Percentiles rank a stretch among this genome's conserved stretches.
These are phyloP conservation scores for Boleophthalmus pectinirostris DNA, from an alignment of 2,113 vertebrate genomes.

Conservation along the genomic window DNA sequence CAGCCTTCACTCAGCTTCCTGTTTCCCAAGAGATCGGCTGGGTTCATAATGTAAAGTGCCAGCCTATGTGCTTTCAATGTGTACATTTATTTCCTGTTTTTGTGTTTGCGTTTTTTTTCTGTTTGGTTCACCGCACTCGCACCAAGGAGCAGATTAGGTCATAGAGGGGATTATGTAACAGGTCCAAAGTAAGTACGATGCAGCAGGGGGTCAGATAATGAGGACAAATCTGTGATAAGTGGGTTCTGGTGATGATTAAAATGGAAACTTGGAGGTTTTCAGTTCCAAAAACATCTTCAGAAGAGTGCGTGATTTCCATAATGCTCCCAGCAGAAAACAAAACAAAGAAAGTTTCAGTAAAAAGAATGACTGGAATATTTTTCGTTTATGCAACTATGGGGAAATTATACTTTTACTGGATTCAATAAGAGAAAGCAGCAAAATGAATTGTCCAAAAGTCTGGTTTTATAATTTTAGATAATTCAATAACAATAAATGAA, in stretches of 20 bases:
- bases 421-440: too few species aligned
- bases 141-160: conserved; percentile 2
- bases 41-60: conserved; percentile 4
- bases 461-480: too few species aligned
- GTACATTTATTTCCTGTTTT: conserved; percentile 18
- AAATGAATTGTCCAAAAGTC: too few species aligned
- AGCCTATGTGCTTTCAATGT: not conserved
- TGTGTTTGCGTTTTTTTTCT: not conserved
- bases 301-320: not conserved
- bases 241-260: conserved; percentile 4
- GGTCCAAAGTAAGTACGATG: not conserved
- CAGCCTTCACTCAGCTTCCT: conserved; percentile 25
- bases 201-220: not conserved
- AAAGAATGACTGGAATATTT: not conserved
- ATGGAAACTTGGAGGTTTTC: not conserved
- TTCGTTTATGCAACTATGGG: too few species aligned
- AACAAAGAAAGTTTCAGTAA: conserved; percentile 13
- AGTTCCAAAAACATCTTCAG: not conserved
- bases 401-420: too few species aligned
- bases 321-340: conserved; percentile 6
- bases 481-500: too few species aligned
- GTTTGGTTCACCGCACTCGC: conserved; percentile 8
- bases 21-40: conserved; percentile 27
- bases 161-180: conserved; percentile 16
- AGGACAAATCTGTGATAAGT: conserved; percentile 2